Evolutionary conservation across 2,113 vertebrate genomes (phyloP).

Genomic region (Clinocottus analis): DNA sequence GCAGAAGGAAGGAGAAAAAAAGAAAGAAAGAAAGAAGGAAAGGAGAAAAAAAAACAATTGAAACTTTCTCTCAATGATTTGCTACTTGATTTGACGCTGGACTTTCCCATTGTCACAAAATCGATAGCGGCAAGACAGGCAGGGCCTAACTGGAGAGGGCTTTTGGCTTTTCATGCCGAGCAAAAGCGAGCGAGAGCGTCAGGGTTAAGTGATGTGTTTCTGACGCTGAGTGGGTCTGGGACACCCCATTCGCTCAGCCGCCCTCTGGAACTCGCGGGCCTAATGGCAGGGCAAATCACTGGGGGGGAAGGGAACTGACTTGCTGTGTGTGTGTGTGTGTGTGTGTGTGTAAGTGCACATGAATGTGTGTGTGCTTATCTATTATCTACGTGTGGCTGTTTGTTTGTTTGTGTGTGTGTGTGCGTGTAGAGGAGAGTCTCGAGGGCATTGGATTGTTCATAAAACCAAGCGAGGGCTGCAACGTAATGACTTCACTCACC

Average conservation of each 20-base stretch:
- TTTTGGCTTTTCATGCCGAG: slow-evolving; percentile 77
- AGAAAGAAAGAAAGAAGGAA: slow-evolving; percentile 65
- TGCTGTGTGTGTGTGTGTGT: slow-evolving; percentile 37
- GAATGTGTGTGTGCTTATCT: slow-evolving; percentile 41
- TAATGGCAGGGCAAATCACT: slow-evolving; percentile 69
- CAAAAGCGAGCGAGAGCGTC: slow-evolving; percentile 77
- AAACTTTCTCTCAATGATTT: slow-evolving; percentile 85
- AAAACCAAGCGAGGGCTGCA: slow-evolving; percentile 49
- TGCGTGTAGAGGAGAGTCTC: slow-evolving; percentile 40
- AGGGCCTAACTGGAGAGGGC: slow-evolving; percentile 77
- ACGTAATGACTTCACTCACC: slow-evolving; percentile 50
- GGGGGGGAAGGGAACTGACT: slow-evolving; percentile 38
- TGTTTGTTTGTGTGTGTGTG: slow-evolving; percentile 28
- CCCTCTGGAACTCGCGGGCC: slow-evolving; percentile 48
- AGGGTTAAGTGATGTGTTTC: slow-evolving; percentile 92
- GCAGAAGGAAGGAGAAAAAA: slow-evolving; percentile 46
- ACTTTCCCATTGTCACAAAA: slow-evolving; percentile 95
- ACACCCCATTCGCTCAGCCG: slow-evolving; percentile 57
- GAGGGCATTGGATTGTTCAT: slow-evolving; percentile 54
- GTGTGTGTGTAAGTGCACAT: slow-evolving; percentile 8
- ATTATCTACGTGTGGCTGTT: slow-evolving; percentile 25
- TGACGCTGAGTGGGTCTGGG: slow-evolving; percentile 82
- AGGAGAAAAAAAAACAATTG: slow-evolving; percentile 85
- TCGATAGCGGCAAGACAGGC: slow-evolving; percentile 85
- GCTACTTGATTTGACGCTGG: slow-evolving; percentile 85